Percentiles rank a stretch among this genome's conserved stretches.
phyloP scores from a whole-genome alignment of 2,113 vertebrate genomes.

The Elgaria multicarinata region DNA sequence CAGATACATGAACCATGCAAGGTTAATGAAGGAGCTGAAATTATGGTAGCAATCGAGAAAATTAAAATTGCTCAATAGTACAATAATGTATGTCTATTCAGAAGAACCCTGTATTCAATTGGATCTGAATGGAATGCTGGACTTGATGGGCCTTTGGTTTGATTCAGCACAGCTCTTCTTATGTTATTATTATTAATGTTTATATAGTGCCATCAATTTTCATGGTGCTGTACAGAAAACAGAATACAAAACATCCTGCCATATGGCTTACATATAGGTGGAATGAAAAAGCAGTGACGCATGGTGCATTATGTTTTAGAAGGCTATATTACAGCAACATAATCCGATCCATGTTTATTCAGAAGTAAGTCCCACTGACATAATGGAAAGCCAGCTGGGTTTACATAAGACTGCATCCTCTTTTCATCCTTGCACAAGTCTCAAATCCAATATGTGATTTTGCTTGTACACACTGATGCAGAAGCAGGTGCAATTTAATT shows the following conservation, averaged over 20 bases:
- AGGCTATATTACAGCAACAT: not conserved
- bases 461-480: too few relatives aligned
- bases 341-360: not conserved
- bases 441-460: not conserved
- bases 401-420: not conserved
- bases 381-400: not conserved
- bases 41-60: not conserved
- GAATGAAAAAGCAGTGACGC: too few relatives aligned
- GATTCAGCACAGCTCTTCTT: too few relatives aligned
- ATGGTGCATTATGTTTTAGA: too few relatives aligned
- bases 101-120: not conserved
- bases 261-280: too few relatives aligned
- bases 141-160: too few relatives aligned
- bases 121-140: not conserved
- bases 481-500: too few relatives aligned
- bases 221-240: too few relatives aligned
- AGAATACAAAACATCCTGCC: too few relatives aligned
- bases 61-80: not conserved
- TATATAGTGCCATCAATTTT: too few relatives aligned
- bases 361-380: not conserved
- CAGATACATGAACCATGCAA: not conserved
- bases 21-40: not conserved
- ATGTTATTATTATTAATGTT: too few relatives aligned
- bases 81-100: not conserved
- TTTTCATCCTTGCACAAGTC: too few relatives aligned